Conservation (phyloP, 2,797 vertebrate genomes). For the Coregonus sp. region DNA sequence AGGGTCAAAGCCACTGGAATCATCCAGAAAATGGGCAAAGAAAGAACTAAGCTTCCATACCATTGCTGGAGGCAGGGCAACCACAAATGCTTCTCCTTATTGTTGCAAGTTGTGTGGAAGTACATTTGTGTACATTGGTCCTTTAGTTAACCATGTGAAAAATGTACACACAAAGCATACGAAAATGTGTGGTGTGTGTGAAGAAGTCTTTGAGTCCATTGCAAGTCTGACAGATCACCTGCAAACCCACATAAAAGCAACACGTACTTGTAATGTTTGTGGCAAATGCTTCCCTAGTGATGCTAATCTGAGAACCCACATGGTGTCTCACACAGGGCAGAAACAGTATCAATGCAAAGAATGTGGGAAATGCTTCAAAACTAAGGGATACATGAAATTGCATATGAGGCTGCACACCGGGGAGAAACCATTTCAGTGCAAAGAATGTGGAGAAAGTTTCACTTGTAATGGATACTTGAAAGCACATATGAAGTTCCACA, state of each 20-base stretch:
- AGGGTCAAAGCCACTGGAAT: neutral
- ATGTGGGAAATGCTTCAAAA: conserved; percentile 5
- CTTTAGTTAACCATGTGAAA: conserved; percentile 4
- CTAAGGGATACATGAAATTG: neutral
- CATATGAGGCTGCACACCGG: neutral
- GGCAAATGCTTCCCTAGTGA: neutral
- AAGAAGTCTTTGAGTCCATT: neutral
- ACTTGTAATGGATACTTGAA: conserved; percentile 7
- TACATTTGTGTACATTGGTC: neutral
- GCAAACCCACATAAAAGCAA: neutral
- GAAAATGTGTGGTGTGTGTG: neutral
- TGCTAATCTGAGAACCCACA: neutral
- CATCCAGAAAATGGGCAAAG: neutral
- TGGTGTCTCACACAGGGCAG: neutral
- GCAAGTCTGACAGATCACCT: neutral
- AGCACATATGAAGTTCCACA: conserved; percentile 6
- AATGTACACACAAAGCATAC: conserved; percentile 1
- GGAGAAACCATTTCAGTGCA: conserved; percentile 1
- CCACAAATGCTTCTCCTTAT: neutral
- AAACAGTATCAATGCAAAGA: conserved; percentile 3
- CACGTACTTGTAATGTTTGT: neutral
- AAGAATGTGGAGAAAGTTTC: conserved; percentile 5
- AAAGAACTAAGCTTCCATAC: neutral
- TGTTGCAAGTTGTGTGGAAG: neutral
- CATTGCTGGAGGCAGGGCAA: neutral